Evolutionary conservation across 2,113 vertebrate species (phyloP), one percentile per base, ranked within the genome.

Genomic region (Hyaena hyaena): DNA sequence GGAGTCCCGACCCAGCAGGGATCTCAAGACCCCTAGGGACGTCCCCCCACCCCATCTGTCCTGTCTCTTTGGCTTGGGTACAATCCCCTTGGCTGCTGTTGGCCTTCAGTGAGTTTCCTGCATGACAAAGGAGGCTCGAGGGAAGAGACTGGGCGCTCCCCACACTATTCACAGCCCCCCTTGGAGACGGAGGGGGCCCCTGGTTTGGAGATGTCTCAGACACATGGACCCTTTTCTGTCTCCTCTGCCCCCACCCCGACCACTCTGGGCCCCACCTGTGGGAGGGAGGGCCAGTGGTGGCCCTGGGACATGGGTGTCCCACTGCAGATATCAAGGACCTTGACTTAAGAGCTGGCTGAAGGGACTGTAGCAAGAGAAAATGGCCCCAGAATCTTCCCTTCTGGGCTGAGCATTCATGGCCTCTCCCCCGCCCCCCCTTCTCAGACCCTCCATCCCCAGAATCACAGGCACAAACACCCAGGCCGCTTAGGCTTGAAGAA

Each of bases 71-170:
- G 98, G 58, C 95, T 45, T 77, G 95, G 95, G 61, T 77, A 93
- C 88, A 55, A 68, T 82, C 90, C 90, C 12, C 92, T 26, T 83
- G 84, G 98, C 98, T 96, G 96, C 97, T 90, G 68, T 81, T 96
- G 82, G 98, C 97, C 93, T 95, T 86, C 10, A 26, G 55, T 77
- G 96, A 50, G 93, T 92, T 76, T 97, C 98, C 98, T 97, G 98
- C 99, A 98, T 98, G 99, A 98, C 80, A 33, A 7, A 71, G 93
- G 43, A 28, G 31, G 74, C 82, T 88, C 82, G 0, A 6, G 82
- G 50, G 63, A 53, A 39, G 84, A 82, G 90, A 53, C 16, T 16
- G 19, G 88, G 81, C 15, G 5, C 9, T 3, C 48, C 16, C 58
- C 43, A 45, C 71, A 45, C 90, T 16, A 16, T 31, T 14, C 31